A percentile compares a stretch with the other conserved stretches of the same genome.
Evolutionary conservation across 2,888 invertebrate species (phyloP).

Genomic region (Anorthoa munda): DNA sequence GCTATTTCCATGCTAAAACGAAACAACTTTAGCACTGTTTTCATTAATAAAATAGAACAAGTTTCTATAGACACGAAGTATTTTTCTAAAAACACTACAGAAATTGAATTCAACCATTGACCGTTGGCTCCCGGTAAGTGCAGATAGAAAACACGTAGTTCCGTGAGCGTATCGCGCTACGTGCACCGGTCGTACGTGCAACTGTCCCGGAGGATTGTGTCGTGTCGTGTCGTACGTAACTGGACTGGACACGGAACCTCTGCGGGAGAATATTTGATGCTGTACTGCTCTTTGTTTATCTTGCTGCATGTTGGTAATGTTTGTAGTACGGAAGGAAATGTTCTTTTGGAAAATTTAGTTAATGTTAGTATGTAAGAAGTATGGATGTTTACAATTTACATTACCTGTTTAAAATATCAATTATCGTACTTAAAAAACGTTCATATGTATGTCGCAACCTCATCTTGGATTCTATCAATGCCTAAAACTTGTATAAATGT

Average conservation of each 20-base stretch:
- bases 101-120: constrained; percentile 18
- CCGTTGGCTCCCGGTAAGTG: constrained; percentile 26
- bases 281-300: constrained; percentile 25
- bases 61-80: no score
- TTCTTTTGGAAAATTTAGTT: neutral
- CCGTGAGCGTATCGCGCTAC: constrained; percentile 23
- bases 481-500: no score
- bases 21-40: no score
- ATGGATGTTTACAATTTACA: neutral
- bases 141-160: constrained; percentile 37
- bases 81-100: neutral
- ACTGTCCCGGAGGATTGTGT: constrained; percentile 9
- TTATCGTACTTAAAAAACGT: no score
- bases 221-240: constrained; percentile 28
- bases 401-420: neutral
- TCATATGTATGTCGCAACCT: no score
- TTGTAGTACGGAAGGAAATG: neutral
- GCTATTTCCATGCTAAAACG: no score
- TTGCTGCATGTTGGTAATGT: constrained; percentile 1
- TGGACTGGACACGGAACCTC: constrained; percentile 33
- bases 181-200: constrained; percentile 32
- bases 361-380: neutral
- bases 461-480: no score
- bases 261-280: constrained; percentile 50
- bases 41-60: no score